These are phyloP conservation scores for Lepeophtheirus nordmannii DNA, from an alignment of 2,888 invertebrate species.

Conservation along the genomic window DNA sequence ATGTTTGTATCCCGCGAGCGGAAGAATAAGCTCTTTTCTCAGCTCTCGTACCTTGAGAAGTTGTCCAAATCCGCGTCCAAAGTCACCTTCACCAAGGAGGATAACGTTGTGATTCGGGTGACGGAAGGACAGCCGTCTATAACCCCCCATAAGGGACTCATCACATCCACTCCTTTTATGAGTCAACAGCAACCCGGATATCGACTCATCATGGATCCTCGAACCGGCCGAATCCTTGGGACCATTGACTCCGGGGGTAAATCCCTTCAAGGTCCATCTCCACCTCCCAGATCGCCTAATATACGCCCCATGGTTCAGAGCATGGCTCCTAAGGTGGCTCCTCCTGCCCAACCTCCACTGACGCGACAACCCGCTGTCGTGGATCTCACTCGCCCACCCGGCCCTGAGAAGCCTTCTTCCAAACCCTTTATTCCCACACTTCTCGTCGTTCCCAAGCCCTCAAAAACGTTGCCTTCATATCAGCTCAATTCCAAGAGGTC, in stretches of 20 bases:
- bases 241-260: neutral
- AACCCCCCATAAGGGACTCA: no score
- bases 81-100: no score
- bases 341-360: neutral
- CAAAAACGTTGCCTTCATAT: neutral
- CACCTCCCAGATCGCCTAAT: neutral
- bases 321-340: neutral
- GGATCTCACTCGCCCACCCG: slow-evolving; percentile 2
- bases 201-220: slow-evolving; percentile 13
- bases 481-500: neutral
- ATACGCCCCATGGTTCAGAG: neutral
- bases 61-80: no score
- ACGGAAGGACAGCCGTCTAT: no score
- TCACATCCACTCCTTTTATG: no score
- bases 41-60: no score
- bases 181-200: neutral
- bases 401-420: neutral
- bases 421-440: neutral
- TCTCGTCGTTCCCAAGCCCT: neutral
- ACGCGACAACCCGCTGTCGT: neutral
- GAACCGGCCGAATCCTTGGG: slow-evolving; percentile 9
- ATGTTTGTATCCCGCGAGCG: no score
- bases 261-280: neutral
- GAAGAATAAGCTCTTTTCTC: no score
- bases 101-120: no score